A percentile compares a stretch with the other conserved stretches of the same genome.
These are phyloP conservation scores for Phrynosoma platyrhinos DNA, from an alignment of 2,113 vertebrate genomes.

Conservation along the genomic window DNA sequence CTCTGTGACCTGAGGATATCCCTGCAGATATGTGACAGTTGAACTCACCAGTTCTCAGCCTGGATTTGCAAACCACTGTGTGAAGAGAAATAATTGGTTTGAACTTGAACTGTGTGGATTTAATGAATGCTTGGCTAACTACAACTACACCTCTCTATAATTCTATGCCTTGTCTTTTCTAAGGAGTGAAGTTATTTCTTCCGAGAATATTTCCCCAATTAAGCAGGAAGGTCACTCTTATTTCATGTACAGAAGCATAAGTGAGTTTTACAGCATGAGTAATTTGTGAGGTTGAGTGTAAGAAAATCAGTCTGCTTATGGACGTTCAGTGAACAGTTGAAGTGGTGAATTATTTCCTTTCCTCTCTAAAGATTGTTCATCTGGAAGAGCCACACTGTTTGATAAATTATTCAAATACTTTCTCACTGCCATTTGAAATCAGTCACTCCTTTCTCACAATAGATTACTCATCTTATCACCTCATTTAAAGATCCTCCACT, in stretches of 20 bases:
- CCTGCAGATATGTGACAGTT: not conserved
- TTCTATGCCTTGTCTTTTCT: not conserved
- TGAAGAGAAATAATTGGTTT: not conserved
- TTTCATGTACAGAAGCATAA: not conserved
- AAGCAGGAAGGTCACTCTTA: not conserved
- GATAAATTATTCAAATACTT: slow-evolving; percentile 23
- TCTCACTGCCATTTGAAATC: not conserved
- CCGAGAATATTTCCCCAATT: slow-evolving; percentile 10
- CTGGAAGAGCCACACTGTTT: slow-evolving; percentile 14
- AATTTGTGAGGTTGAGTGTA: slow-evolving; percentile 11
- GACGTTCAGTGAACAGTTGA: not conserved
- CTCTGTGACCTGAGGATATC: not conserved
- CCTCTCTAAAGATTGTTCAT: not conserved
- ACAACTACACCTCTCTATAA: not conserved
- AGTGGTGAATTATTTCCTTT: slow-evolving; percentile 20
- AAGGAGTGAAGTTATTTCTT: not conserved
- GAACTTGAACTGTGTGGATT: not conserved
- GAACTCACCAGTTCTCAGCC: not conserved
- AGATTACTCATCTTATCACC: not conserved
- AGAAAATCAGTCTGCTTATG: not conserved
- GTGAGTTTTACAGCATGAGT: not conserved
- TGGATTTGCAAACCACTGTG: not conserved
- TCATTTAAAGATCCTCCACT: not conserved
- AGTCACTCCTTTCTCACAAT: not conserved
- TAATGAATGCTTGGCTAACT: not conserved